Base-by-base conservation (phyloP, 23 tunicate genomes). In the Trididemnum clinides region DNA sequence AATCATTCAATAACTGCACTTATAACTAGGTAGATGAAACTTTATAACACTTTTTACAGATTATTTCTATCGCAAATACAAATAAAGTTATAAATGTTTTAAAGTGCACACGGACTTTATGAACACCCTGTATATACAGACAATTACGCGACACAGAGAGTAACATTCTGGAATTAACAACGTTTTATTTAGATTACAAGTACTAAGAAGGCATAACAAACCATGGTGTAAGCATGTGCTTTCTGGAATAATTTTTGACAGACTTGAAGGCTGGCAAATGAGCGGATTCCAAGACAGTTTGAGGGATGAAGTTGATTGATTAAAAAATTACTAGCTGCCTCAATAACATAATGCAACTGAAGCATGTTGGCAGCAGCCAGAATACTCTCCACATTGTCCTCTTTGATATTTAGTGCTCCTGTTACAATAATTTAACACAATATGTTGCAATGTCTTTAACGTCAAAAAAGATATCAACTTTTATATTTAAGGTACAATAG, bases 321-420 rank as follows among this genome's bases (percentile, higher is more conserved):
- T 0, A 95, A 78, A 80, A 95, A 95, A 0, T 64, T 49, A 38
- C 95, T 86, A 0, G 87, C 91, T 39, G 92, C 88, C n/a, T 87
- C 87, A 26, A 95, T 89, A 29, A 95, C 95, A 33, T 64, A 51
- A 1, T 72, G 80, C 64, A 95, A 64, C 65, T 84, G 89, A 1
- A 95, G 83, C 87, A 95, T 88, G 64, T 94, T 94, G 5, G 98
- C 94, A 34, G 94, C 91, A 49, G 90, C 57, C n/a, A 94, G 19
- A 63, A 88, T 57, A n/a, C 66, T 81, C 58, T 94, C 98, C 64
- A 94, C 94, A 81, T 89, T 94, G 64, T 94, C 98, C 66, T 94
- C 98, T 0, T 69, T 44, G 1, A 94, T 51, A 75, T 94, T 94
- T 0, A 94, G 88, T 63, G 82, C 82, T 0, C 98, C 98, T 94